Percentiles rank a stretch among this genome's conserved stretches.
Conservation (phyloP, 2,113 vertebrate genomes). For the Nyctereutes procyonoides region DNA sequence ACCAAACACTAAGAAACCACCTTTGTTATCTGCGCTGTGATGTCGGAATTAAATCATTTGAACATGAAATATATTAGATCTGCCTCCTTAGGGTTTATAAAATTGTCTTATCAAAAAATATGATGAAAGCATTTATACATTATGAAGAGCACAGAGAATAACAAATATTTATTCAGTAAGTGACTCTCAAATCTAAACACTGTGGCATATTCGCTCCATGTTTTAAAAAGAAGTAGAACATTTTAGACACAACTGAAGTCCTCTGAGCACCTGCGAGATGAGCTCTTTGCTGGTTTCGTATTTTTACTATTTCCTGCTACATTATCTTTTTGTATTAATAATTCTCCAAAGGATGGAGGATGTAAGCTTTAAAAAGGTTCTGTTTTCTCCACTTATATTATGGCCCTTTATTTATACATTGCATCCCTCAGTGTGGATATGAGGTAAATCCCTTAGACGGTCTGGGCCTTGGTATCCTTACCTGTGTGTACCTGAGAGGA, state of each 20-base stretch:
- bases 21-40: slow-evolving; percentile 65
- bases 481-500: neutral
- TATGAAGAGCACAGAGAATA: neutral
- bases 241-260: neutral
- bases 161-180: neutral
- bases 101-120: slow-evolving; percentile 80
- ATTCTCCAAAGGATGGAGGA: neutral
- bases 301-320: neutral
- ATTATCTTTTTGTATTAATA: neutral
- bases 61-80: slow-evolving; percentile 57
- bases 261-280: neutral
- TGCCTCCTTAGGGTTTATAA: slow-evolving; percentile 83
- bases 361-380: neutral
- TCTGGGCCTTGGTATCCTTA: neutral
- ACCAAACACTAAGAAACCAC: slow-evolving; percentile 42
- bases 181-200: neutral
- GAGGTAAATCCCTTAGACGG: neutral
- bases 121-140: neutral
- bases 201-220: neutral
- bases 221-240: neutral
- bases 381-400: neutral
- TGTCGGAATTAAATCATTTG: slow-evolving; percentile 78
- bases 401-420: neutral
- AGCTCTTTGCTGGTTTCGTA: neutral
- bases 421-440: neutral